phyloP scores from a whole-genome alignment of 2,888 invertebrate genomes.

The Ganaspis brasiliensis region DNA sequence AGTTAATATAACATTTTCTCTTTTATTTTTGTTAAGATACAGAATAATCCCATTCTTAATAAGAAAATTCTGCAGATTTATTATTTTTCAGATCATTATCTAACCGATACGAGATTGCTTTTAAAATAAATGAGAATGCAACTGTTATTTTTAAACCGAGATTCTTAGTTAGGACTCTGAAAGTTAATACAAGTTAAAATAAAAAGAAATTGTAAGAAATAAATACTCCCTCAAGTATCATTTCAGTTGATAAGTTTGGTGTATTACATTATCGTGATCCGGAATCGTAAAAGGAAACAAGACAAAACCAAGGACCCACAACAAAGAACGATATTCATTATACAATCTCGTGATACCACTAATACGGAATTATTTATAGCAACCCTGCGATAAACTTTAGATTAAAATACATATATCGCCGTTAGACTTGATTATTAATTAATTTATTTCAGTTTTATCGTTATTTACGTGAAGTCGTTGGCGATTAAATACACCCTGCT shows the following conservation, averaged over 20 bases:
- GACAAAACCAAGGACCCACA: constrained; percentile 10
- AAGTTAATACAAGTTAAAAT: neutral
- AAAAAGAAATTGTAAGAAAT: neutral
- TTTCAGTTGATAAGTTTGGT: constrained; percentile 13
- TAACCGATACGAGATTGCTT: too few relatives aligned
- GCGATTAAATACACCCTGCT: constrained; percentile 6
- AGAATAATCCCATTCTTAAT: too few relatives aligned
- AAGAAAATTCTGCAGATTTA: too few relatives aligned
- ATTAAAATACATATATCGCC: constrained; percentile 30
- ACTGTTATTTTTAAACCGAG: too few relatives aligned
- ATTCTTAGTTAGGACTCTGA: neutral
- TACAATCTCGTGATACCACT: constrained; percentile 27
- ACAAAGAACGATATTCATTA: constrained; percentile 24
- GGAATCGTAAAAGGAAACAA: constrained; percentile 27
- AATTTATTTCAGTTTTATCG: constrained; percentile 37
- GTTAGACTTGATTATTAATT: constrained; percentile 33
- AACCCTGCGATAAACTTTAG: constrained; percentile 27
- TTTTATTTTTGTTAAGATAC: neutral
- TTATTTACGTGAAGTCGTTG: neutral
- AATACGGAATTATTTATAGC: constrained; percentile 32
- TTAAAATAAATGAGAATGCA: too few relatives aligned
- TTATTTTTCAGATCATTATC: too few relatives aligned
- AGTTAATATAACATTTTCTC: neutral
- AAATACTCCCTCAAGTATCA: neutral
- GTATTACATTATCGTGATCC: constrained; percentile 24